These are phyloP conservation scores for Syrmaticus mikado DNA, from an alignment of 2,113 vertebrate species.

Conservation along the genomic window DNA sequence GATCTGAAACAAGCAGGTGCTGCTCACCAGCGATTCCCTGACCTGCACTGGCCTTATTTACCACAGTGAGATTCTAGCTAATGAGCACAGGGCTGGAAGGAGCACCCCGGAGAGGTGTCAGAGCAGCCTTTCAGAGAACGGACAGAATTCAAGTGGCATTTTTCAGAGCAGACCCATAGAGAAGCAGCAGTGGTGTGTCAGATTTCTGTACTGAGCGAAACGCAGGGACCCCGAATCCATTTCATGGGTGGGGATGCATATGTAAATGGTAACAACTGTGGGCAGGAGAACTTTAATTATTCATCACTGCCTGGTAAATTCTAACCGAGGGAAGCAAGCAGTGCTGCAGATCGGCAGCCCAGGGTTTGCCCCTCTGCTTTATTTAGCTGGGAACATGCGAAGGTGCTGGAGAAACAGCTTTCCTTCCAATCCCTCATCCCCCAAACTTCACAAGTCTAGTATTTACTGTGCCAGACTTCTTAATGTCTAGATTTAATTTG, in stretches of 20 bases:
- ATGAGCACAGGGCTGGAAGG: not conserved
- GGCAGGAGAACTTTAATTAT: slow-evolving; percentile 66
- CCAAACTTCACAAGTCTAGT: slow-evolving; percentile 68
- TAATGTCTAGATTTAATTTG: slow-evolving; percentile 72
- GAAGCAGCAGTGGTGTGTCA: not conserved
- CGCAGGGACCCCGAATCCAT: not conserved
- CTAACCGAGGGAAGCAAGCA: slow-evolving; percentile 20
- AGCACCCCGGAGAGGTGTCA: not conserved
- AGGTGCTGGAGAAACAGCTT: slow-evolving; percentile 60
- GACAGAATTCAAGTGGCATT: not conserved
- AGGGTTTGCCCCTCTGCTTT: slow-evolving; percentile 37
- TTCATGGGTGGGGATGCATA: not conserved
- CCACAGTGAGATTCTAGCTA: not conserved
- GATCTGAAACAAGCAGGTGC: not conserved
- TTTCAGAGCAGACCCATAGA: not conserved
- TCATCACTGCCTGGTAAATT: slow-evolving; percentile 45
- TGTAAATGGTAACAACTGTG: slow-evolving; percentile 35
- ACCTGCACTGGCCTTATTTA: not conserved
- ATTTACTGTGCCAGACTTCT: slow-evolving; percentile 59
- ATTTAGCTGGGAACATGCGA: slow-evolving; percentile 68
- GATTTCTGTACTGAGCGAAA: not conserved
- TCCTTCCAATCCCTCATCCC: slow-evolving; percentile 57
- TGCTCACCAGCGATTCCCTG: not conserved
- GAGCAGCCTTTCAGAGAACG: not conserved
- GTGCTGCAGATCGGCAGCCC: slow-evolving; percentile 20